phyloP scores from a whole-genome alignment of 2,888 invertebrate genomes.

The Spisula subtruncata region DNA sequence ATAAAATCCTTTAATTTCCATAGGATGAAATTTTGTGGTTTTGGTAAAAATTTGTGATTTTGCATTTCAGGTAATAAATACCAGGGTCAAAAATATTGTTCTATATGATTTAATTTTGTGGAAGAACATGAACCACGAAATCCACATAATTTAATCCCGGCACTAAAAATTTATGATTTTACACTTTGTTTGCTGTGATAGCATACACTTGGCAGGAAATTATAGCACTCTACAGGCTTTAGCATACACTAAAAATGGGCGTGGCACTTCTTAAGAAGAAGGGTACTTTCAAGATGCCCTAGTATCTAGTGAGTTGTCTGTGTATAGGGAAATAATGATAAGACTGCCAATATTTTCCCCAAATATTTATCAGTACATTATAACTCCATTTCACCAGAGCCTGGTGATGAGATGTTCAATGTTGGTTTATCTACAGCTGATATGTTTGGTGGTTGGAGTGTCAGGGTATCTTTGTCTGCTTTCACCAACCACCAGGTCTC shows the following conservation, averaged over 20 bases:
- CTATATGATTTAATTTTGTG: no score
- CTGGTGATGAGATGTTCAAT: conserved; percentile 10
- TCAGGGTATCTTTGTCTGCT: background rate
- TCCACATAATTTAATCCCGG: no score
- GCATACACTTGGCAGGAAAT: background rate
- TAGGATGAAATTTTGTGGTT: no score
- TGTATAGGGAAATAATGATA: background rate
- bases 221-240: background rate
- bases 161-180: no score
- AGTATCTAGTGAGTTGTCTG: conserved; percentile 19
- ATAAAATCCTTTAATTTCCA: no score
- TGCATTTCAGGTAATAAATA: no score
- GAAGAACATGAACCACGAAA: no score
- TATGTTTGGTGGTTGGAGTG: background rate
- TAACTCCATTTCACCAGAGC: conserved; percentile 21
- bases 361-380: conserved; percentile 12
- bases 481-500: no score
- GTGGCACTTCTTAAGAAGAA: conserved; percentile 10
- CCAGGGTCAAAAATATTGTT: no score
- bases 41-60: no score
- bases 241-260: background rate
- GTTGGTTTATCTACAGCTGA: background rate
- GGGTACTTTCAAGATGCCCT: background rate
- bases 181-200: background rate
- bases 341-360: background rate